Percentiles rank a stretch among this genome's conserved stretches.
phyloP scores from a whole-genome alignment of 2,113 vertebrate genomes.

The Anhinga rufa region DNA sequence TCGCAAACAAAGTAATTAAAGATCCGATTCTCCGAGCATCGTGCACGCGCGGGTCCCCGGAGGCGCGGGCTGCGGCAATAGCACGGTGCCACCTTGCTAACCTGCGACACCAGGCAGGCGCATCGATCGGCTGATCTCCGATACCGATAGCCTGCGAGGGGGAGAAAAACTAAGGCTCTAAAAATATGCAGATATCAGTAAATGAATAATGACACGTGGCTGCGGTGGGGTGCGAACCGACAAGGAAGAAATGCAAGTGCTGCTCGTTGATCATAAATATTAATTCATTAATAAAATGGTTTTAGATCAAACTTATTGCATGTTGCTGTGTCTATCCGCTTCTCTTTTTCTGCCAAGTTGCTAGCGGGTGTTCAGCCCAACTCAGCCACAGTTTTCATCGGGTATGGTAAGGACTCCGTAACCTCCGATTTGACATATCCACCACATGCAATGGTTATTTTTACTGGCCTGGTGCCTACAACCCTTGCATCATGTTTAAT shows the following conservation, averaged over 20 bases:
- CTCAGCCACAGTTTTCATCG: neutral
- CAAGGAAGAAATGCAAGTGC: neutral
- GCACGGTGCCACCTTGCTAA: neutral
- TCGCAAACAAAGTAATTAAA: neutral
- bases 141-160: fast-evolving
- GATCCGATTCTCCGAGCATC: fast-evolving
- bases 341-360: neutral
- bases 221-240: neutral
- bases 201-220: neutral
- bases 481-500: neutral
- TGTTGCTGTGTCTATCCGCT: neutral
- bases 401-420: neutral
- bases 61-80: neutral
- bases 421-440: fast-evolving
- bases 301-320: neutral
- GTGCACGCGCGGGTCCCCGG: fast-evolving
- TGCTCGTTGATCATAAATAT: neutral
- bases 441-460: fast-evolving
- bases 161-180: neutral
- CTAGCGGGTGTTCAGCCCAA: neutral
- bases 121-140: neutral
- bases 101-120: fast-evolving
- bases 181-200: neutral
- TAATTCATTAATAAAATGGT: neutral
- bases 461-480: neutral